Conservation (phyloP, 2,113 vertebrate species). For the Strix uralensis region DNA sequence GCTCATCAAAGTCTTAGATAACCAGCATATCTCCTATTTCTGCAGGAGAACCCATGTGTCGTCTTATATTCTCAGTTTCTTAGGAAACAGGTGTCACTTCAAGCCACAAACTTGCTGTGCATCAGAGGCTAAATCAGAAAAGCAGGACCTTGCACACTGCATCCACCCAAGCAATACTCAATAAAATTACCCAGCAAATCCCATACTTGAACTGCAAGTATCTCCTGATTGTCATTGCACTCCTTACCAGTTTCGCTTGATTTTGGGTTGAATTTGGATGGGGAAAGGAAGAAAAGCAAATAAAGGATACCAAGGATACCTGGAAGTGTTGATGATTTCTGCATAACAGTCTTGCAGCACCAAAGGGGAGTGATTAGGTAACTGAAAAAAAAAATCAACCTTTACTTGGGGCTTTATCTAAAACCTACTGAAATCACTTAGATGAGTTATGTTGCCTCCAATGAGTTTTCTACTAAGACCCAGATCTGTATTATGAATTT, state of each 20-base stretch:
- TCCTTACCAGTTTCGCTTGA: not conserved
- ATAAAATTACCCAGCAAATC: not conserved
- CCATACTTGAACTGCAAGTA: not conserved
- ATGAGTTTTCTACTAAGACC: not conserved
- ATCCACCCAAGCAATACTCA: not conserved
- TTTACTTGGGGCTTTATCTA: not conserved
- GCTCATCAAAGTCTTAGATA: not conserved
- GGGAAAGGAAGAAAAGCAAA: not conserved
- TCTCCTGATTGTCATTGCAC: not conserved
- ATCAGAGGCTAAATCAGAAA: not conserved
- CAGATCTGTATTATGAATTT: not conserved
- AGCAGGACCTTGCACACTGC: not conserved
- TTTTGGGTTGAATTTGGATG: not conserved
- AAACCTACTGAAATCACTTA: not conserved
- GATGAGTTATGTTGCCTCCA: not conserved
- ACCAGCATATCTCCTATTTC: not conserved
- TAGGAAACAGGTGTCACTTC: not conserved
- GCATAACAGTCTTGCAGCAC: not conserved
- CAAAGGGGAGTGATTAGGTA: not conserved
- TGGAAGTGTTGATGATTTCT: not conserved
- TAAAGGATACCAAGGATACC: not conserved
- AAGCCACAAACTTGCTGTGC: not conserved
- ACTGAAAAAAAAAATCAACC: not conserved
- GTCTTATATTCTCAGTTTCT: not conserved
- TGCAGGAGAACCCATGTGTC: not conserved